Evolutionary conservation across 2,113 vertebrate genomes (phyloP), one percentile per base, ranked within the genome.

Genomic region (Nyctibius bracteatus): DNA sequence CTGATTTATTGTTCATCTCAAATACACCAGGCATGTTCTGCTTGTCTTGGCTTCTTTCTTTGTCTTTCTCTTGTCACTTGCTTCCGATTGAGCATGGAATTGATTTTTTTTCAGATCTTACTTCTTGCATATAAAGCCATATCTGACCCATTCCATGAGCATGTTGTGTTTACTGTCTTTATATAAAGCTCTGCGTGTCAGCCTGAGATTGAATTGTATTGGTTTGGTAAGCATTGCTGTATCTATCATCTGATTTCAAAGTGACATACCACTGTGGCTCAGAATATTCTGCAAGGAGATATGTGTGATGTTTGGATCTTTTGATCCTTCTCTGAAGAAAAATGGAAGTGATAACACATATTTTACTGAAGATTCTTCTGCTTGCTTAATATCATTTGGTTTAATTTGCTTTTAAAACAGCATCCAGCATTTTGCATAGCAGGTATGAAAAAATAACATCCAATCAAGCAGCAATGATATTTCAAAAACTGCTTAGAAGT

Each of bases 161-260:
- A 28, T 46, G 16, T 47, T 91, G 15, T 63, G 46, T 72, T 91
- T 81, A 41, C 21, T 49, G 8, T 68, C 78, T 84, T 90, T 91
- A 35, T 70, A 88, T n/a, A 89, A 90, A 96, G 14, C 33, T 61
- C 37, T 91, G n/a, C 20, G 31, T 94, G 41, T 58, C 52, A 67
- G 10, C 75, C 39, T 18, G 33, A 85, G 47, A 86, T 62, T 85
- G 47, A 90, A 86, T 78, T 88, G 81, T 18, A 10, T 63, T 92
- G 27, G 65, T 88, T 94, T 88, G 57, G n/a, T 82, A 92, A 95
- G 57, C 39, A 65, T 73, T 58, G 58, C 19, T 94, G 15, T 89
- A 87, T 80, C 86, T 39, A 58, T 82, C 33, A 55, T 86, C 86
- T 88, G 65, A 93, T 95, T 97, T 96, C 81, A 80, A 84, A 95